Conservation (phyloP, 2,888 invertebrate genomes). For the Antitype chi region DNA sequence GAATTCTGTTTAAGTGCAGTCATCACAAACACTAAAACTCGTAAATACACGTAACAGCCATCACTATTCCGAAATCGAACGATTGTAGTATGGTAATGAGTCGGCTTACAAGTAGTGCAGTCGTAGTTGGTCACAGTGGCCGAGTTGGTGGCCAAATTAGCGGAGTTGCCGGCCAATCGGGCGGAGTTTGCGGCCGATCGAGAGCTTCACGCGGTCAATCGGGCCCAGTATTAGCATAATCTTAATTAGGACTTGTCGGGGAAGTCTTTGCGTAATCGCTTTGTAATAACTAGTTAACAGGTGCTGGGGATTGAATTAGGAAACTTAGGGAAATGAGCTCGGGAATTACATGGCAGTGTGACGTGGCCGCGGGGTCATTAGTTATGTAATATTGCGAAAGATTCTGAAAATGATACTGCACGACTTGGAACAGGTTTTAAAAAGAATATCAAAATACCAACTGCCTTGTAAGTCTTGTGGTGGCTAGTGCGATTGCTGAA, state of each 20-base stretch:
- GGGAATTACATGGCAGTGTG: neutral
- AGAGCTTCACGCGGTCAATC: slow-evolving; percentile 2
- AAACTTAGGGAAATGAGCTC: slow-evolving; percentile 9
- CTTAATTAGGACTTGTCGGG: slow-evolving; percentile 22
- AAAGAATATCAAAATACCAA: neutral
- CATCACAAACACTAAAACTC: slow-evolving; percentile 11
- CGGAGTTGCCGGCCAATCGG: slow-evolving; percentile 4
- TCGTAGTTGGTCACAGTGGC: slow-evolving; percentile 10
- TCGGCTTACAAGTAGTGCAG: slow-evolving; percentile 49
- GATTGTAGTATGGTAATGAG: slow-evolving; percentile 49
- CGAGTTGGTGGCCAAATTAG: slow-evolving; percentile 10
- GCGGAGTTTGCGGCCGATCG: slow-evolving; percentile 15
- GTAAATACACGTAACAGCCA: slow-evolving; percentile 23
- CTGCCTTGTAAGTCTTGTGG: too few species aligned
- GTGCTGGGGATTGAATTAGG: slow-evolving; percentile 24
- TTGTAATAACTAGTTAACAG: slow-evolving; percentile 43
- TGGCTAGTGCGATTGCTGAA: neutral
- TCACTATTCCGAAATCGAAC: slow-evolving; percentile 34
- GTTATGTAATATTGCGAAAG: neutral
- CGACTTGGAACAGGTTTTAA: neutral
- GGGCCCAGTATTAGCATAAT: slow-evolving; percentile 47
- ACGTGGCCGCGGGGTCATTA: neutral
- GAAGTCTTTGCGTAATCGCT: slow-evolving; percentile 42
- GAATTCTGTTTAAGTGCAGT: neutral
- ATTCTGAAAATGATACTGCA: too few species aligned